Evolutionary conservation across 2,888 invertebrate genomes (phyloP).

Genomic region (Folsomia candida): DNA sequence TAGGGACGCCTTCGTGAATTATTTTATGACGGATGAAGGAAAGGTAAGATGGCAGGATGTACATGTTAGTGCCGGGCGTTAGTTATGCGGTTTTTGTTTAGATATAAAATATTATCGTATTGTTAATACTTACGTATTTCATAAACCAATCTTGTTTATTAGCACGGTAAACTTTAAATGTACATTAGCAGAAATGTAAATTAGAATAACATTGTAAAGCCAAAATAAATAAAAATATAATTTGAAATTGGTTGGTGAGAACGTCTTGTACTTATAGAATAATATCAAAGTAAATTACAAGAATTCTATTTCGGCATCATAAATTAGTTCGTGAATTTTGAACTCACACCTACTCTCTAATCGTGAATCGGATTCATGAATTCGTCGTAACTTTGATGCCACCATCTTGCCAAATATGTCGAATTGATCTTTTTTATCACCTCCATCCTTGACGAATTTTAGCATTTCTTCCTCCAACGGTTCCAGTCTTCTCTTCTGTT

Average conservation of each 20-base stretch:
- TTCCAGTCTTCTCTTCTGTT: neutral
- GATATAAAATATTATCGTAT: too few species aligned
- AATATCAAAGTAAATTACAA: neutral
- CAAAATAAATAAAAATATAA: too few species aligned
- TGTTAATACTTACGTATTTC: too few species aligned
- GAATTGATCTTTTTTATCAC: neutral
- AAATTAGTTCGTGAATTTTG: neutral
- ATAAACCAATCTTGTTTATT: too few species aligned
- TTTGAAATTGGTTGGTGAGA: too few species aligned
- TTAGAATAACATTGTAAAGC: too few species aligned
- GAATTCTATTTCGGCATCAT: neutral
- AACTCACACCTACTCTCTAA: too few species aligned
- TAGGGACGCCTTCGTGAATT: neutral
- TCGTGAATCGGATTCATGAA: neutral
- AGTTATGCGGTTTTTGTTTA: neutral
- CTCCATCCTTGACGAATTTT: neutral
- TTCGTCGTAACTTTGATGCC: neutral
- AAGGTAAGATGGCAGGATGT: neutral
- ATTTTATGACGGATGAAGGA: conserved; percentile 4
- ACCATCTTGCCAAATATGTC: neutral
- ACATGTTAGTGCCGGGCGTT: neutral
- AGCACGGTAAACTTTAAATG: too few species aligned
- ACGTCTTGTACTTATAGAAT: neutral
- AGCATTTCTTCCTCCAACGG: neutral
- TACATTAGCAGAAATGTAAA: too few species aligned